Evolutionary conservation across 2,888 invertebrate genomes (phyloP).

Genomic region (Octodonta nipae): DNA sequence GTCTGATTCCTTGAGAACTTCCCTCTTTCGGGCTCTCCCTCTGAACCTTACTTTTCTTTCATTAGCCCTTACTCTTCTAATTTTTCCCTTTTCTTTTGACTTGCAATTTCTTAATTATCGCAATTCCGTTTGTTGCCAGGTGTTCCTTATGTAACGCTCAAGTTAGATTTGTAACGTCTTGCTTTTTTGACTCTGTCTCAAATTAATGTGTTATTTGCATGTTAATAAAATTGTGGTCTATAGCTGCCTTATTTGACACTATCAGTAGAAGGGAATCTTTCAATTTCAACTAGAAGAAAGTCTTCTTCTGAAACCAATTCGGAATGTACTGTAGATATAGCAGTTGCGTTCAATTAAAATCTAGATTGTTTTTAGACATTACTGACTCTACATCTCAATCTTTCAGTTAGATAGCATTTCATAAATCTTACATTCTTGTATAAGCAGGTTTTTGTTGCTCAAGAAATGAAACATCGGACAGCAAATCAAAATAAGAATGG

Average conservation of each 20-base stretch:
- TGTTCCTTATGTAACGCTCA: too few species aligned
- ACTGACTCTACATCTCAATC: neutral
- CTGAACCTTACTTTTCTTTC: neutral
- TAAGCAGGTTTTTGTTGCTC: neutral
- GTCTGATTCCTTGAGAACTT: too few species aligned
- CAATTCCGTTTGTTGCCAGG: too few species aligned
- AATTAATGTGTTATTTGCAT: neutral
- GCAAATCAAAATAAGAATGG: too few species aligned
- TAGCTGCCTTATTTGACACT: neutral
- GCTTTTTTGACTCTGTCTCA: conserved; percentile 1
- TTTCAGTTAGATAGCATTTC: neutral
- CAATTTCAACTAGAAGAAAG: conserved; percentile 1
- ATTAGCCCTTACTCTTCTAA: neutral
- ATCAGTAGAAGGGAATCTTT: neutral
- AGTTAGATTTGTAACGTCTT: neutral
- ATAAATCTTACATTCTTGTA: neutral
- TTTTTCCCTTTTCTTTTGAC: neutral
- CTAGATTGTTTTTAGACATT: neutral
- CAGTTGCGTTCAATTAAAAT: neutral
- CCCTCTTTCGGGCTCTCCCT: too few species aligned
- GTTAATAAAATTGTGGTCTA: neutral
- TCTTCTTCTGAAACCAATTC: conserved; percentile 1
- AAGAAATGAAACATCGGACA: too few species aligned
- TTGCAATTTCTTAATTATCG: too few species aligned
- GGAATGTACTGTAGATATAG: neutral